Evolutionary conservation across 2,797 vertebrate species (phyloP), one percentile per base, ranked within the genome.

Genomic region (Sebastes taczanowskii): DNA sequence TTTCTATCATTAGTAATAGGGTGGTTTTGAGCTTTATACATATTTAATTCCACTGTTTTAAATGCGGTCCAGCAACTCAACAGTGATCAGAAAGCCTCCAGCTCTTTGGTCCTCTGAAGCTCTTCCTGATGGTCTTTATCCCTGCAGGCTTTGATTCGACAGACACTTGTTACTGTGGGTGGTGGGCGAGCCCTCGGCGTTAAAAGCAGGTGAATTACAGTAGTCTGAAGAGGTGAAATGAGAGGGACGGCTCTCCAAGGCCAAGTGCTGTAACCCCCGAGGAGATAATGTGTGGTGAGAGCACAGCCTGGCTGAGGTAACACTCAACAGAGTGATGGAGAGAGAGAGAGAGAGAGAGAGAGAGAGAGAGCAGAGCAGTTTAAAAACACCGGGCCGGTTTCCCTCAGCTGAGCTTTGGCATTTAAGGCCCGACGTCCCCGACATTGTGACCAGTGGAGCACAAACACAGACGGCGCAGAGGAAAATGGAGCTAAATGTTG

Each of bases 281-380:
- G 84, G 86, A 89, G 86, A 88, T 87, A 80, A 85, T 82, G 80
- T 63, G 76, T 25, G 69, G 67, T 69, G 81, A 82, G 78, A 84
- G 77, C 78, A 7, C 34, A 49, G 72, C 56, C 73, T 83, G 11
- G 10, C 73, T 30, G 58, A 82, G 66, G 82, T 16, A 75, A 78
- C 70, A 61, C 38, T 86, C 59, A 22, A 27, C n/a, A 42, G 7
- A 64, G 49, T 27, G 20, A 60, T 18, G 16, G 1, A 56, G 23
- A 58, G 6, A 56, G 55, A 56, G 23, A 56, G 23, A 65, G 38
- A 25, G 16, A 11, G 16, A 65, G 63, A 58, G 49, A 71, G 77
- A 82, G 77, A 5, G 34, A 4, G 34, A 35, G 34, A 11, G 38
- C 35, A 38, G 65, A 14, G 34, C 38, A 61, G 64, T 81, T 70